Evolutionary conservation across 2,797 vertebrate species (phyloP), one percentile per base, ranked within the genome.

Genomic region (Characodon lateralis): DNA sequence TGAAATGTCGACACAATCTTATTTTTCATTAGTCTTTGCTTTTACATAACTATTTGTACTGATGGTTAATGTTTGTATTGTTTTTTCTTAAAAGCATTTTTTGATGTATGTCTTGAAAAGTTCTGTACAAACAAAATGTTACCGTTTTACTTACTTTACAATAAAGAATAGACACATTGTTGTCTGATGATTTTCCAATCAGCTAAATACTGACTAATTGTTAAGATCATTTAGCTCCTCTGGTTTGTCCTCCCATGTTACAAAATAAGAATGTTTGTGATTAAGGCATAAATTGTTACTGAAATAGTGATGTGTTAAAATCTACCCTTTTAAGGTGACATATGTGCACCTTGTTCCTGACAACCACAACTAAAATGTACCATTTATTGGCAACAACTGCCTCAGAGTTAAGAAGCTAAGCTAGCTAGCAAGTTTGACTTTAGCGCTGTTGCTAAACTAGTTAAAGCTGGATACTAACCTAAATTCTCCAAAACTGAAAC

Each of bases 151-250:
- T 28, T 41, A 22, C 22, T 24, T 24, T 9, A 55, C 53, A 13
- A 41, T 66, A 22, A 41, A 41, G 9, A 24, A 65, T 39, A 39
- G 1, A 39, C 35, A 0, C 61, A 20, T 50, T 51, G 39, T 48
- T 69, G 28, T 86, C 76, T 77, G 76, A 71, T 80, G 31, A 75
- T 73, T 78, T 88, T 48, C 35, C 35, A 9, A 65, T 8, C 18
- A 65, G 63, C 63, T 35, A 63, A 63, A 63, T 63, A 61, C 26
- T 61, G 5, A 22, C 16, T 18, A 22, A 65, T 39, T 22, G 16
- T 39, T 39, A 39, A 39, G 35, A 12, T 65, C 63, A 22, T 65
- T 31, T 22, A 39, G 9, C 1, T 9, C 35, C 14, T 63, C 14
- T 2, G 35, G 31, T 20, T 39, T 65, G 7, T 65, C 18, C 35